Evolutionary conservation across 2,797 vertebrate species (phyloP).

Genomic region (Delichon dasypus): DNA sequence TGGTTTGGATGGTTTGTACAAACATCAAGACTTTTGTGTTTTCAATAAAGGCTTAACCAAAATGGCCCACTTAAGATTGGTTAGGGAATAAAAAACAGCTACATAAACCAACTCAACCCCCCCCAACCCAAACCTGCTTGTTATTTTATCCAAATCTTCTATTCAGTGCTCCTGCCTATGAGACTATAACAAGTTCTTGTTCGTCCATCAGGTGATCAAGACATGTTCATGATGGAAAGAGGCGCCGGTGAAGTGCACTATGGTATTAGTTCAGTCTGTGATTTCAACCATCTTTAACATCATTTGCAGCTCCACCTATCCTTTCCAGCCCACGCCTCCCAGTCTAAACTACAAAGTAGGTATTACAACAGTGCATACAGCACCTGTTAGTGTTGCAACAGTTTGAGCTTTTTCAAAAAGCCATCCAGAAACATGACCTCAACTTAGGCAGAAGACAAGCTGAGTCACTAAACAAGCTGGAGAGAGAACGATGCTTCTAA

Average conservation of each 20-base stretch:
- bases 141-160: not conserved
- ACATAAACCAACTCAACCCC: not conserved
- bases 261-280: not conserved
- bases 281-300: not conserved
- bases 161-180: not conserved
- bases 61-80: not conserved
- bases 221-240: not conserved
- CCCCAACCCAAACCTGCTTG: not conserved
- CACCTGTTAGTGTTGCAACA: not conserved
- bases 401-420: not conserved
- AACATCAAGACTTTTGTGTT: not conserved
- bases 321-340: not conserved
- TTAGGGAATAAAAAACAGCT: not conserved
- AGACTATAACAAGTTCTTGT: not conserved
- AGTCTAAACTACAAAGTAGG: not conserved
- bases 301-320: not conserved
- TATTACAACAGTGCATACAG: not conserved
- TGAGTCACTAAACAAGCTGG: not conserved
- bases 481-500: not conserved
- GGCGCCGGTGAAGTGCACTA: not conserved
- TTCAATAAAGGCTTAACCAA: not conserved
- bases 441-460: not conserved
- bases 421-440: not conserved
- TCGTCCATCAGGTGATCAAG: not conserved
- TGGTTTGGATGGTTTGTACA: not conserved